Conservation (phyloP, 2,113 vertebrate genomes). For the Lepus europaeus region DNA sequence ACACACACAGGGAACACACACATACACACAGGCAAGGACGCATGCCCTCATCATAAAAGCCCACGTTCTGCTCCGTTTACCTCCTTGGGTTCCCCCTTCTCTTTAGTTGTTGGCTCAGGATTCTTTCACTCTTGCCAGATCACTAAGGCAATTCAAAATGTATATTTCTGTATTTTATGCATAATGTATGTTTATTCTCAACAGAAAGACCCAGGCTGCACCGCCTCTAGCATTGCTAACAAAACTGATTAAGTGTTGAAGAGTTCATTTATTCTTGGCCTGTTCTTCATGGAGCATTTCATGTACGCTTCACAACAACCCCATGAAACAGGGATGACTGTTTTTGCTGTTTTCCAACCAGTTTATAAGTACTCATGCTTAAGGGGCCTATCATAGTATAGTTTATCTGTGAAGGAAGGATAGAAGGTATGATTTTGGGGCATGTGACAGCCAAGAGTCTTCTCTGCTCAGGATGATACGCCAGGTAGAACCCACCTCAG, state of each 20-base stretch:
- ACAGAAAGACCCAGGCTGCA: not conserved
- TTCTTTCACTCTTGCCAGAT: not conserved
- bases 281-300: not conserved
- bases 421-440: not conserved
- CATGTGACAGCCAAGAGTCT: not conserved
- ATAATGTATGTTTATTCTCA: not conserved
- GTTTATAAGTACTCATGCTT: not conserved
- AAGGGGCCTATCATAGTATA: not conserved
- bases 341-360: conserved; percentile 18
- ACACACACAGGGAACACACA: not conserved
- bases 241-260: not conserved
- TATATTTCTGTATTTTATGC: not conserved
- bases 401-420: not conserved
- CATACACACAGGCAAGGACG: not conserved
- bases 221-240: not conserved
- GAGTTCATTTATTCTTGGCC: not conserved
- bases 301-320: not conserved
- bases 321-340: not conserved
- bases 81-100: not conserved
- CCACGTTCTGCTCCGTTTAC: not conserved
- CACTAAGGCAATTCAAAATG: not conserved
- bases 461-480: conserved; percentile 31
- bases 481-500: not conserved
- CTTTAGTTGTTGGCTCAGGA: not conserved
- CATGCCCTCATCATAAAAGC: not conserved